phyloP scores from a whole-genome alignment of 2,888 invertebrate genomes.

The Drosophila setosimentum region DNA sequence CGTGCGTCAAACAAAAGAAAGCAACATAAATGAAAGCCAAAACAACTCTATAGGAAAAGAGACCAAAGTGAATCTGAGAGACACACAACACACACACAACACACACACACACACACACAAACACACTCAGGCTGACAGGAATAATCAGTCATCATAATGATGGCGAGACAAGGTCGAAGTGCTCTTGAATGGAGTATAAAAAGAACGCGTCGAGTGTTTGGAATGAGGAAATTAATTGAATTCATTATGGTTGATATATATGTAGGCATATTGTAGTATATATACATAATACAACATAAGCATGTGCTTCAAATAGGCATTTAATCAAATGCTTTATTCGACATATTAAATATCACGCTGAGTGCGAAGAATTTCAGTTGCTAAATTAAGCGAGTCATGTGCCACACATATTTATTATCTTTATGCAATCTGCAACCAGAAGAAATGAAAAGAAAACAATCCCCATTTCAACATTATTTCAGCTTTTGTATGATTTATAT shows the following conservation, averaged over 20 bases:
- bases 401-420: conserved; percentile 29
- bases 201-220: conserved; percentile 47
- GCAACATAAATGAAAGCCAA: conserved; percentile 12
- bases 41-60: background rate
- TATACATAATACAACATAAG: conserved; percentile 21
- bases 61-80: conserved; percentile 28
- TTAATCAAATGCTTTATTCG: conserved; percentile 63
- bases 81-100: conserved; percentile 10
- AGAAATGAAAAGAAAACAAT: background rate
- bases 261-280: conserved; percentile 10
- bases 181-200: conserved; percentile 21
- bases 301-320: conserved; percentile 53
- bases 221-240: conserved; percentile 76
- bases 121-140: conserved; percentile 41
- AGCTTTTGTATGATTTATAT: background rate
- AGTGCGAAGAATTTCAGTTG: conserved; percentile 34
- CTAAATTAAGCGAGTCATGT: conserved; percentile 26
- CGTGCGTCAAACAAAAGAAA: conserved; percentile 48
- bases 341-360: conserved; percentile 50
- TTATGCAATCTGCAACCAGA: background rate
- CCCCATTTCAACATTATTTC: background rate
- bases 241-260: conserved; percentile 72
- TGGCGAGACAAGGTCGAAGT: conserved; percentile 60
- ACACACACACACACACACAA: conserved; percentile 2
- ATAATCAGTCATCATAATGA: conserved; percentile 77